Evolutionary conservation across 2,888 invertebrate species (phyloP), one percentile per base, ranked within the genome.

Genomic region (Bellardia bayeri): DNA sequence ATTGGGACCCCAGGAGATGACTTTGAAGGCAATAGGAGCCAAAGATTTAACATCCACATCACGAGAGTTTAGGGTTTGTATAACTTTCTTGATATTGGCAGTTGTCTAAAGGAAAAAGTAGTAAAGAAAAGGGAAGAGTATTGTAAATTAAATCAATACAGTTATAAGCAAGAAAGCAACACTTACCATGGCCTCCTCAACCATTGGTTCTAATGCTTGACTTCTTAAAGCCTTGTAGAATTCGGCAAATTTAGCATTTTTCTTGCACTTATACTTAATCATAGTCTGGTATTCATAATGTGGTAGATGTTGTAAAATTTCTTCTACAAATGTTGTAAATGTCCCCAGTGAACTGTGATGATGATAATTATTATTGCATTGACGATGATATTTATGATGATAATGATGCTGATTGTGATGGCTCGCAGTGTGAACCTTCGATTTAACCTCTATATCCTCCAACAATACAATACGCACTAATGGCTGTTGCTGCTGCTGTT

Each of bases 1-100:
- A 16, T 69, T 42, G 0, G 92, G 92, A 5, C 92, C 92, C 92
- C 92, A 92, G 23, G 92, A 92, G 54, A 92, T 90, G 68, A 92
- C 91, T 61, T 91, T 82, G 68, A 89, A 91, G 3, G 89, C 91
- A 69, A 91, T 89, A n/a, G 82, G 74, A 71, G 91, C 90, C 64
- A 92, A 84, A 6, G 89, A 85, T 23, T 89, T 72, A 0, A 89
- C 91, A 89, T 92, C 90, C 23, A 92, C 90, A 3, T 88, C 76
- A 79, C 92, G 89, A 42, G 86, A 85, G 16, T 76, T 87, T 58
- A 92, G 82, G 1, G 90, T 90, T 4, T 78, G 87, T n/a, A 92
- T 83, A 8, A 91, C 75, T 23, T 78, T 87, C 4, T 75, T 37
- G 5, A 91, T 89, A 84, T 90, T 91, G 2, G 80, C 30, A 1